Conservation (phyloP, 1,140 invertebrate species). For the Panagrolaimus sp. region DNA sequence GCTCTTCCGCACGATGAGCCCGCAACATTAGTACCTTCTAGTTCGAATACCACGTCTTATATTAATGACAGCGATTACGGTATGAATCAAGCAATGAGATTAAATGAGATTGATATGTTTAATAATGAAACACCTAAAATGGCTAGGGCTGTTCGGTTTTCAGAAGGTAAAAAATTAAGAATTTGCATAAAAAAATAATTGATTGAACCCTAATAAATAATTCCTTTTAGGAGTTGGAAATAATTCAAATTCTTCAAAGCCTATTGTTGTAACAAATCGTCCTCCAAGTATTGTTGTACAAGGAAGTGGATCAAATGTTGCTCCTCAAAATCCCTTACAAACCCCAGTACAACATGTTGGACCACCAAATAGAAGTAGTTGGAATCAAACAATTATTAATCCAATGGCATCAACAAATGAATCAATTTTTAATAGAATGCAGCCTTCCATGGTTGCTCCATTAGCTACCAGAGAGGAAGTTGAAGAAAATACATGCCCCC, state of each 20-base stretch:
- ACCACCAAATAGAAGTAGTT: slow-evolving; percentile 11
- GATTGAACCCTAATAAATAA: not conserved
- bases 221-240: not conserved
- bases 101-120: slow-evolving; percentile 3
- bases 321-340: not conserved
- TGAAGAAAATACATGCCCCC: slow-evolving; percentile 18
- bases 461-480: not conserved
- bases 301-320: slow-evolving; percentile 12
- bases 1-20: not conserved
- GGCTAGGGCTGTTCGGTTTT: not conserved
- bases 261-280: slow-evolving; percentile 1
- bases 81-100: not conserved
- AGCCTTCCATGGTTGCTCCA: not conserved
- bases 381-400: not conserved
- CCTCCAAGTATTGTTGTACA: slow-evolving; percentile 8
- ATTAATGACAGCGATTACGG: not conserved
- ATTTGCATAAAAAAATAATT: too few relatives aligned
- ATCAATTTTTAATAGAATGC: not conserved
- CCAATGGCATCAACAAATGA: not conserved
- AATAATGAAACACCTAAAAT: slow-evolving; percentile 2
- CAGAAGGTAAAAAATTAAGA: not conserved
- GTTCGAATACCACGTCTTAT: not conserved
- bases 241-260: not conserved
- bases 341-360: slow-evolving; percentile 5
- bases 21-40: not conserved